Percentiles rank a stretch among this genome's conserved stretches.
Conservation (phyloP, 2,797 vertebrate genomes). For the Hephaestus fuliginosus region DNA sequence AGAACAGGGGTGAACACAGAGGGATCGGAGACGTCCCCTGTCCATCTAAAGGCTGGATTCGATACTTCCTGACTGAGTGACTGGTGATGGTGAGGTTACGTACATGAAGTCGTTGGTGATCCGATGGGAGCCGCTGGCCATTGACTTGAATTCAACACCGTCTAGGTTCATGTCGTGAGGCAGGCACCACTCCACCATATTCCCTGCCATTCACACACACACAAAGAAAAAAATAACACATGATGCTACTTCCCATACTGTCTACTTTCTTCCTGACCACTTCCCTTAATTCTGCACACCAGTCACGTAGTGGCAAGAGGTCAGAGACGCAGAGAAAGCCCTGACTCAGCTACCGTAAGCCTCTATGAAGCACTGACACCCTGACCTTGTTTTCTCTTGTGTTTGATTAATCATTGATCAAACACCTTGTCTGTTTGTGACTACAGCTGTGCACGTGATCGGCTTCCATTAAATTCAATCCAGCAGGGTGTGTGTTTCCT, state of each 20-base stretch:
- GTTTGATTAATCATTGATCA: neutral
- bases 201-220: conserved; percentile 85
- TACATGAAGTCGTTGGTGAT: conserved; percentile 98
- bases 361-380: neutral
- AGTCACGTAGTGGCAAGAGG: conserved; percentile 18
- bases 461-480: neutral
- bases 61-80: neutral
- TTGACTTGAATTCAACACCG: conserved; percentile 98
- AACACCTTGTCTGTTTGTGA: neutral
- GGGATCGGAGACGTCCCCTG: neutral
- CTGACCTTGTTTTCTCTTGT: neutral
- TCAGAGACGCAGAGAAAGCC: conserved; percentile 37
- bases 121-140: conserved; percentile 98
- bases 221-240: neutral
- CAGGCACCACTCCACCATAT: conserved; percentile 98
- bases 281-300: conserved; percentile 54
- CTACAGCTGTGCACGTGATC: neutral
- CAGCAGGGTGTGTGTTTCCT: neutral
- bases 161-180: conserved; percentile 97
- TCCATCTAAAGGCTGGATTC: accelerated
- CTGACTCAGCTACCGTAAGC: conserved; percentile 57
- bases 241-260: conserved; percentile 36
- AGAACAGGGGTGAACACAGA: conserved; percentile 9
- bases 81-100: conserved; percentile 51
- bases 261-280: conserved; percentile 54